A percentile compares a stretch with the other conserved stretches of the same genome.
phyloP scores from a whole-genome alignment of 2,797 vertebrate species.

The Tapera naevia region DNA sequence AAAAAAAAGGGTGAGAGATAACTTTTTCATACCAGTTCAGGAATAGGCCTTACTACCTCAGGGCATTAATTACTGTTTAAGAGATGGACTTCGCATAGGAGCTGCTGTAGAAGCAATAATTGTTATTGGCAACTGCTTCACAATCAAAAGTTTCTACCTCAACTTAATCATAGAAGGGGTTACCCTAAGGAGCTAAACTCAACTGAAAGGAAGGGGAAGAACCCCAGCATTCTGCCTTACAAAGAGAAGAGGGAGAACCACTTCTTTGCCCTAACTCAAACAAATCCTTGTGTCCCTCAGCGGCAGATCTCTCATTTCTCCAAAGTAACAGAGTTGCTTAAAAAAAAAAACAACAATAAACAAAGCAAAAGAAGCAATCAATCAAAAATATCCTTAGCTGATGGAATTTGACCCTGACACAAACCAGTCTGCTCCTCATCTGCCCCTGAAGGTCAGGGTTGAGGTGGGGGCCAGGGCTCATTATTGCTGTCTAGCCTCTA shows the following conservation, averaged over 20 bases:
- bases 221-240: background rate
- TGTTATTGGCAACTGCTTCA: background rate
- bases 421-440: background rate
- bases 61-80: background rate
- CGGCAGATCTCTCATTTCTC: background rate
- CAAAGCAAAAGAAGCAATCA: background rate
- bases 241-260: background rate
- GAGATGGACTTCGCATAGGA: background rate
- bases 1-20: accelerated
- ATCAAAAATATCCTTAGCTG: background rate
- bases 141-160: background rate
- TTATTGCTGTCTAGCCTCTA: background rate
- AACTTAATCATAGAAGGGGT: background rate
- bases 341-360: background rate
- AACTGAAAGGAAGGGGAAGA: background rate
- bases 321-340: background rate
- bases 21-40: background rate
- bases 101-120: background rate
- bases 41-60: background rate
- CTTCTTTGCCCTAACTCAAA: background rate
- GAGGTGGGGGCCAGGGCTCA: background rate
- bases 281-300: background rate
- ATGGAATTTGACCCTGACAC: background rate
- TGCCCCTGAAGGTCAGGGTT: background rate
- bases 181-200: background rate